Percentiles rank a stretch among this genome's conserved stretches.
Conservation (phyloP, 1,140 invertebrate genomes). For the Onthophagus taurus region DNA sequence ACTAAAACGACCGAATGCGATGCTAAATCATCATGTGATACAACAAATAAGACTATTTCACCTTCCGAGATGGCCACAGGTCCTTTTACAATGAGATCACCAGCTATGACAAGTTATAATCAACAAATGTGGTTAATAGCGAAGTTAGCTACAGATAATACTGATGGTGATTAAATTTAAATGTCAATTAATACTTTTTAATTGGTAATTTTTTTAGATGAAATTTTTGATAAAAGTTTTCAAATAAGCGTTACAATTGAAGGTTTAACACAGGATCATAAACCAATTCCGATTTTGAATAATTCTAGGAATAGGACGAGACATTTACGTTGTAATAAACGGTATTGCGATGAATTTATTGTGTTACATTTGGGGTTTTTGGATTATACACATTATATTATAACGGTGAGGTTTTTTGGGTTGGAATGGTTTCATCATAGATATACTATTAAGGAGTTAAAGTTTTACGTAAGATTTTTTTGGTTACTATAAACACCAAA, state of each 20-base stretch:
- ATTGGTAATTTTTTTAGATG: conserved; percentile 50
- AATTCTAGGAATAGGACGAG: conserved; percentile 67
- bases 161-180: conserved; percentile 56
- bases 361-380: conserved; percentile 84
- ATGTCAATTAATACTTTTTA: not conserved
- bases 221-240: conserved; percentile 81
- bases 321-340: conserved; percentile 69
- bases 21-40: conserved; percentile 45
- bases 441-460: conserved; percentile 74
- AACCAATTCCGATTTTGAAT: conserved; percentile 53
- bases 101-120: conserved; percentile 74
- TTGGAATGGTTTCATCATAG: conserved; percentile 74
- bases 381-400: conserved; percentile 78
- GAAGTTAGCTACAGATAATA: conserved; percentile 73
- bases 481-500: not conserved
- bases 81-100: conserved; percentile 78
- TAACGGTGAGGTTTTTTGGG: conserved; percentile 76
- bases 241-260: conserved; percentile 73
- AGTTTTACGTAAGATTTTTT: conserved; percentile 74
- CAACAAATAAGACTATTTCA: conserved; percentile 25
- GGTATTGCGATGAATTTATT: conserved; percentile 79
- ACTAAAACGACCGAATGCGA: conserved; percentile 61
- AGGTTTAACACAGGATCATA: conserved; percentile 63
- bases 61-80: conserved; percentile 62
- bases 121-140: conserved; percentile 91